These are phyloP conservation scores for Nyctereutes procyonoides DNA, from an alignment of 2,113 vertebrate genomes.

Conservation along the genomic window DNA sequence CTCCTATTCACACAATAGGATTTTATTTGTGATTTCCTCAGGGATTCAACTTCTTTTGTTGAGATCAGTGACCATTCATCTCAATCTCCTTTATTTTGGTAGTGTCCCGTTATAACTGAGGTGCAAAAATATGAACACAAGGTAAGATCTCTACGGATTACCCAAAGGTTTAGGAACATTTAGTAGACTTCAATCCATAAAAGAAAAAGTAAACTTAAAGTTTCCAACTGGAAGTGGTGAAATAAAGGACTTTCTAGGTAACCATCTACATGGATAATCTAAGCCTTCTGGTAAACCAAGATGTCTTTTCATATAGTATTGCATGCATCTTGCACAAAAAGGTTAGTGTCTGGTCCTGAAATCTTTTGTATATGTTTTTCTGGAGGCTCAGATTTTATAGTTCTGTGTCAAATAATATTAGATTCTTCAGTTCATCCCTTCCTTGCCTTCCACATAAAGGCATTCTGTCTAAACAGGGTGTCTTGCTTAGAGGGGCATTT, in stretches of 20 bases:
- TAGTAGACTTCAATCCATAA: background rate
- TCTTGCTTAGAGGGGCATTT: background rate
- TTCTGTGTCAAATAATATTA: background rate
- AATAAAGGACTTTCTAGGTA: background rate
- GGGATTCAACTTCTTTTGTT: background rate
- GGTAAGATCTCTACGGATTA: background rate
- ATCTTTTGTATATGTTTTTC: background rate
- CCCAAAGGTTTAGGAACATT: background rate
- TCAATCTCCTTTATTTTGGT: background rate
- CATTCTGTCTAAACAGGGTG: background rate
- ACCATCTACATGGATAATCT: background rate
- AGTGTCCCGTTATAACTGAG: background rate
- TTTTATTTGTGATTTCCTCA: constrained; percentile 45
- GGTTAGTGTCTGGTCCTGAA: background rate
- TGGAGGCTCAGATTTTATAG: background rate
- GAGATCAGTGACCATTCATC: background rate
- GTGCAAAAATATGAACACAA: background rate
- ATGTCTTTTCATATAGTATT: background rate
- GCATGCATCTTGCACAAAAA: background rate
- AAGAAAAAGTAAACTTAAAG: background rate
- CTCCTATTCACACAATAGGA: background rate
- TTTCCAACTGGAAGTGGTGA: background rate
- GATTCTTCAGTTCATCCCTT: constrained; percentile 4
- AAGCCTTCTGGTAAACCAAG: background rate
- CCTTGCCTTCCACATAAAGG: background rate